These are phyloP conservation scores for Corynorhinus townsendii DNA, from an alignment of 2,113 vertebrate species.

Conservation along the genomic window DNA sequence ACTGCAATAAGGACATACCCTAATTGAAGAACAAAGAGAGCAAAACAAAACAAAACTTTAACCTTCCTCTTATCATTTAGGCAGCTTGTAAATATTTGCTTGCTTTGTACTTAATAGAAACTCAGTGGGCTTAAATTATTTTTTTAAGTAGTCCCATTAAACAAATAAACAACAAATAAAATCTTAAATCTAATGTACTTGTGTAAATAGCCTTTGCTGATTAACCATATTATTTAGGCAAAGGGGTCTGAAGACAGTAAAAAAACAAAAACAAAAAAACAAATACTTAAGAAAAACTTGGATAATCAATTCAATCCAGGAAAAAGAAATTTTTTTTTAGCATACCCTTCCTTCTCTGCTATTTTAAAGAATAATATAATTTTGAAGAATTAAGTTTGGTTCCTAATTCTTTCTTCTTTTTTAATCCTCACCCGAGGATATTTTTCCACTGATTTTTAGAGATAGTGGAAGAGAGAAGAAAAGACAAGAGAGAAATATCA, in stretches of 20 bases:
- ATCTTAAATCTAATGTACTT: background rate
- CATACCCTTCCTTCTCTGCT: background rate
- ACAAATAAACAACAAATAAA: background rate
- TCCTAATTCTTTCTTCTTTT: conserved; percentile 25
- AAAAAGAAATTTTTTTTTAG: background rate
- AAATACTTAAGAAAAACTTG: background rate
- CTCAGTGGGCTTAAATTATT: background rate
- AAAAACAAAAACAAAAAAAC: background rate
- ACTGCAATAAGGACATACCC: background rate
- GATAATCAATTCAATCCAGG: background rate
- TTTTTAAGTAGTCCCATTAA: conserved; percentile 20
- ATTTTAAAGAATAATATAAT: conserved; percentile 19
- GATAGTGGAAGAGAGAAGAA: no score
- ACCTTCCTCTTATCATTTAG: background rate
- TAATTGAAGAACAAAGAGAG: conserved; percentile 30
- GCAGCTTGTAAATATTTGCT: background rate
- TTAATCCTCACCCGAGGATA: no score
- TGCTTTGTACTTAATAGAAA: conserved; percentile 24
- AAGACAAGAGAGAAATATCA: no score
- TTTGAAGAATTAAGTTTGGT: conserved; percentile 28
- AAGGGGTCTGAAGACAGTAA: background rate
- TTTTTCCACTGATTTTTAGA: no score
- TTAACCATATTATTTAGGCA: background rate
- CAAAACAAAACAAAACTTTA: conserved; percentile 1
- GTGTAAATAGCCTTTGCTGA: background rate